Base-by-base conservation (phyloP, 2,888 invertebrate species). In the Syrphus vitripennis region DNA sequence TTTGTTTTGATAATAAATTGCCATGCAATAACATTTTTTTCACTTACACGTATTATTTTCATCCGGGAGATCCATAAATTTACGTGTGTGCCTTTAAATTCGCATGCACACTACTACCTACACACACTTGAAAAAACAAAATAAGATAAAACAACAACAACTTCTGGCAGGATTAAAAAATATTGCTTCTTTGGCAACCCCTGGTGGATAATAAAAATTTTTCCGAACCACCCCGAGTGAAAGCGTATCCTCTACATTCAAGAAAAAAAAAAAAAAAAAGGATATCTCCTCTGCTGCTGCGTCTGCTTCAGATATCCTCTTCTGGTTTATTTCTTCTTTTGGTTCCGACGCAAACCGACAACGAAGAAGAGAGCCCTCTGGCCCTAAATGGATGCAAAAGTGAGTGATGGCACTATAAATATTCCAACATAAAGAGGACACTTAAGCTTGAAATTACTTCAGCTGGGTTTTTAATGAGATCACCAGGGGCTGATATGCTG, bases 381-480 rank as follows among this genome's bases (percentile, higher is more conserved):
- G 34, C 59, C 59, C 77, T 48, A 76, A 63, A 77, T 84, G 81
- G 74, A 86, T 86, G 72, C 74, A 77, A 86, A 71, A 86, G 81
- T 86, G 86, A 86, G 63, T 81, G 81, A 86, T 86, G 86, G 78
- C 71, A 78, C 87, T 87, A 88, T 88, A 88, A 88, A 88, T 88
- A 88, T 87, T 87, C 86, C 83, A 76, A 80, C 77, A 80, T 78
- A 86, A 88, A 80, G 86, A 88, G 87, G 88, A 88, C 87, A 88
- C 87, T 88, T 87, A 87, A 88, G 86, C 82, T 80, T 78, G 74
- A 88, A 88, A 88, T 88, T 88, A 88, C 84, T 86, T 87, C 86
- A 86, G 80, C 83, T 83, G 82, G 87, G 83, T 86, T 87, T 87
- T 88, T 88, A 88, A 87, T 88, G 87, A 87, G 86, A 88, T 88